Base-by-base conservation (phyloP, 2,888 invertebrate species). In the Schizotus pectinicornis region DNA sequence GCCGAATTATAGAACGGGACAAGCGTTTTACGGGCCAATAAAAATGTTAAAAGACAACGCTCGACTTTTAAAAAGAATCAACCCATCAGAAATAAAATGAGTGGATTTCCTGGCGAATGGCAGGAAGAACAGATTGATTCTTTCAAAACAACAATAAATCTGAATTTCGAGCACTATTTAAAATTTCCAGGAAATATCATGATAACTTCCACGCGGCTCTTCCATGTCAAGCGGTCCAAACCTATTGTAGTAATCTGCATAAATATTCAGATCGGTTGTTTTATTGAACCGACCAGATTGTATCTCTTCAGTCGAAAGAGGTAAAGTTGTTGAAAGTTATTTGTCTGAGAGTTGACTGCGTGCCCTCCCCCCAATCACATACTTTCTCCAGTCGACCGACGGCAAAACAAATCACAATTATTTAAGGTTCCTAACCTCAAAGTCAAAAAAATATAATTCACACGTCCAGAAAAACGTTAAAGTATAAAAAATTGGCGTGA, bases 241-340 rank as follows among this genome's bases (percentile, higher is more conserved):
- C 70, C 70, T 70, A 72, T 69, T 69, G 69, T 63, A 67, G 69
- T 72, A 71, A 74, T 74, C 72, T 74, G 63, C 70, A 73, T 74
- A 74, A 74, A 74, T 72, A 71, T 73, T 70, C 74, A 65, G 68
- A 71, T 72, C 68, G 71, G 63, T 71, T 71, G 71, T 68, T 70
- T 70, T 70, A 69, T 69, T 66, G 65, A 66, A 67, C 62, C 65
- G 59, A 57, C 70, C 68, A 70, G 70, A 72, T 70, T 72, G 68
- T 65, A 67, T 68, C 66, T 63, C 67, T 70, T 66, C 67, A 64
- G 64, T 67, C 62, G 66, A 67, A n/a, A n/a, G 65, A 68, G 66
- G 67, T 67, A 65, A 69, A 68, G 62, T 66, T 67, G 66, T 64
- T 64, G 66, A 64, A 67, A 66, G 60, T 61, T 67, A 63, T 65